Evolutionary conservation across 2,888 invertebrate species (phyloP).

Genomic region (Nomada fabriciana): DNA sequence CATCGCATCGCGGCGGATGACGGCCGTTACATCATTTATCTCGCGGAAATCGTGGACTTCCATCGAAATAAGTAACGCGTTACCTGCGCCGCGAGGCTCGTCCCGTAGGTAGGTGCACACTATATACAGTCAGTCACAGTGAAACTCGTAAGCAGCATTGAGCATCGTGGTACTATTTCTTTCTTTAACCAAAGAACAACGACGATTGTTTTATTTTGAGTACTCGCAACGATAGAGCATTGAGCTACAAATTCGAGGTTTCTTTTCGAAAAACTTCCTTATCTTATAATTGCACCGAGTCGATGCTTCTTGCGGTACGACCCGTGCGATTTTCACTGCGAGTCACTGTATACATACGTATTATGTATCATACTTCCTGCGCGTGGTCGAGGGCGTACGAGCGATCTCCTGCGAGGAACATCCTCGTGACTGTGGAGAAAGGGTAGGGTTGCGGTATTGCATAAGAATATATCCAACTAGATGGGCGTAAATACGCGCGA

Average conservation of each 20-base stretch:
- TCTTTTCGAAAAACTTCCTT: too few relatives aligned
- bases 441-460: constrained; percentile 10
- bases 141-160: too few relatives aligned
- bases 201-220: too few relatives aligned
- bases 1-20: constrained; percentile 25
- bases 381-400: not conserved
- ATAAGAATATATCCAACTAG: constrained; percentile 39
- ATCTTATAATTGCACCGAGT: too few relatives aligned
- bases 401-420: not conserved
- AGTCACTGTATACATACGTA: too few relatives aligned
- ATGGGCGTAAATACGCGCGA: constrained; percentile 43
- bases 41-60: constrained; percentile 68
- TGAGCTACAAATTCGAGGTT: too few relatives aligned
- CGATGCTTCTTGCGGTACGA: too few relatives aligned
- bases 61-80: constrained; percentile 66
- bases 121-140: too few relatives aligned
- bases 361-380: not conserved
- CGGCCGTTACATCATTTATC: constrained; percentile 70
- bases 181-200: too few relatives aligned
- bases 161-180: too few relatives aligned
- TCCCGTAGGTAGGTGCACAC: constrained; percentile 9
- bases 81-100: constrained; percentile 22
- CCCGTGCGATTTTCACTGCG: too few relatives aligned
- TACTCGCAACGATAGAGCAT: too few relatives aligned
- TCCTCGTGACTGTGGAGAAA: not conserved